Percentiles rank a stretch among this genome's conserved stretches.
Conservation (phyloP, 2,888 invertebrate genomes). For the Harmothoe impar region DNA sequence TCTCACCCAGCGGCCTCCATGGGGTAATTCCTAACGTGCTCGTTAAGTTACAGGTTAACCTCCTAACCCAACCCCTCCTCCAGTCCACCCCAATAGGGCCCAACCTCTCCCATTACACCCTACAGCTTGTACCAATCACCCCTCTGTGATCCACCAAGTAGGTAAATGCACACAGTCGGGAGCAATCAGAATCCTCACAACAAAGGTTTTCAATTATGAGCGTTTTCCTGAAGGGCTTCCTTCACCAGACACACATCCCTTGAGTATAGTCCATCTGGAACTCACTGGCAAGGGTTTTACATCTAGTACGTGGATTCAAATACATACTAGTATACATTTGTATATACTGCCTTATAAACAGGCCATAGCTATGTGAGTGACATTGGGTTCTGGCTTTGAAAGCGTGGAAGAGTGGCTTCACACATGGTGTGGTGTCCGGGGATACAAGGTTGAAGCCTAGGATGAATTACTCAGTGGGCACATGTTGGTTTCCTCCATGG, state of each 20-base stretch:
- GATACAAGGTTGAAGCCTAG: too few relatives aligned
- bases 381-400: too few relatives aligned
- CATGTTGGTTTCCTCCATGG: slow-evolving; percentile 42
- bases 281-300: too few relatives aligned
- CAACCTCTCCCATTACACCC: not conserved
- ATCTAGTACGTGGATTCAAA: too few relatives aligned
- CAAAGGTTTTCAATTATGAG: slow-evolving; percentile 34
- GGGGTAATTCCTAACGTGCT: slow-evolving; percentile 3
- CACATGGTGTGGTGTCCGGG: too few relatives aligned
- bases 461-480: not conserved
- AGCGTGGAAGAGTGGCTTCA: too few relatives aligned
- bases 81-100: not conserved
- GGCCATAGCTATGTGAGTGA: too few relatives aligned
- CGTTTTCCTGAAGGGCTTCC: not conserved
- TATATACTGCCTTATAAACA: too few relatives aligned
- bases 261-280: too few relatives aligned
- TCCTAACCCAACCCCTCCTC: not conserved
- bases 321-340: too few relatives aligned
- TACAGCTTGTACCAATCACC: slow-evolving; percentile 3
- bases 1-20: not conserved
- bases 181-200: not conserved
- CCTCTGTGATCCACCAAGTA: slow-evolving; percentile 19
- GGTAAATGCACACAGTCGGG: slow-evolving; percentile 41
- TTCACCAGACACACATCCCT: not conserved
- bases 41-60: slow-evolving; percentile 22